Evolutionary conservation across 2,888 invertebrate genomes (phyloP).

Genomic region (Smittia sp.): DNA sequence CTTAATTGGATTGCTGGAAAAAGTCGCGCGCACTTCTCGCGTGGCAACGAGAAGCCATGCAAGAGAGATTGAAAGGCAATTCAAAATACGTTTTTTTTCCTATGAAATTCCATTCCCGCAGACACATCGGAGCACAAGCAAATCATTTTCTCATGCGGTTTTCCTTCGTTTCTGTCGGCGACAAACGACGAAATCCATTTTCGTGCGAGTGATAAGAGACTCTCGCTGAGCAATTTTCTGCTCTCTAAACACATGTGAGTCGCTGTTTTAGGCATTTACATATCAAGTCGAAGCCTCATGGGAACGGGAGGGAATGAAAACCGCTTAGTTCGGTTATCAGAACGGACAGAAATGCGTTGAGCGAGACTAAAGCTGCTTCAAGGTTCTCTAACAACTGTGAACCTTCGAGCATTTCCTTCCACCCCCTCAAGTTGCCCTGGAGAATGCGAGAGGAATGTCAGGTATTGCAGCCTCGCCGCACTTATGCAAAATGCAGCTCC

Average conservation of each 20-base stretch:
- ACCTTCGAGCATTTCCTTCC: no score
- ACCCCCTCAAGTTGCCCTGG: no score
- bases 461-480: no score
- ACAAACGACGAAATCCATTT: slow-evolving; percentile 12
- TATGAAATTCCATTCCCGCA: not conserved
- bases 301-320: no score
- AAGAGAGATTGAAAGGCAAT: not conserved
- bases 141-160: slow-evolving; percentile 20
- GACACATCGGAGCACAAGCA: slow-evolving; percentile 1
- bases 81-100: not conserved
- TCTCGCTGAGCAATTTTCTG: slow-evolving; percentile 31
- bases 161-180: slow-evolving; percentile 18
- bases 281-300: no score
- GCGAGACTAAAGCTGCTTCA: no score
- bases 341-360: no score
- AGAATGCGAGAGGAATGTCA: no score
- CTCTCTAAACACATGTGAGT: slow-evolving; percentile 30
- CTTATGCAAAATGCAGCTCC: no score
- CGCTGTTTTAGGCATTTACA: not conserved
- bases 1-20: not conserved
- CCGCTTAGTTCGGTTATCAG: no score
- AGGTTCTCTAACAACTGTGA: no score
- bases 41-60: not conserved
- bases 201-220: not conserved
- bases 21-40: not conserved